Conservation (phyloP, 2,797 vertebrate species). For the Sitta carolinensis region DNA sequence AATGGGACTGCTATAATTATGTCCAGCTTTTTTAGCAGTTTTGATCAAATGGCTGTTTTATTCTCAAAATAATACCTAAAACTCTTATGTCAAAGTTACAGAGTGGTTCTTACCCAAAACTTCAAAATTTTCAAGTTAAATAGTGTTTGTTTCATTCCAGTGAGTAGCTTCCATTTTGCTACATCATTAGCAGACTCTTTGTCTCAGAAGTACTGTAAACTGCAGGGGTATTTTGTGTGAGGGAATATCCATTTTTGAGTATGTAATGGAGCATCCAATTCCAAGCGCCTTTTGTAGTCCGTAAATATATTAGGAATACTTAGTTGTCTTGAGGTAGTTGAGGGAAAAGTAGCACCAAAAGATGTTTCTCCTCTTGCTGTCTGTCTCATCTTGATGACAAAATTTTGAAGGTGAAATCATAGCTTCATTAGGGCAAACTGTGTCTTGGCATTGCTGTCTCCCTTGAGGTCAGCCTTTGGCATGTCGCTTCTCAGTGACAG, state of each 20-base stretch:
- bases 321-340: not conserved
- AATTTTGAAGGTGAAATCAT: not conserved
- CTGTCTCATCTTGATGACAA: not conserved
- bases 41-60: not conserved
- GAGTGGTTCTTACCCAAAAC: not conserved
- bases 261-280: not conserved
- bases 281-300: not conserved
- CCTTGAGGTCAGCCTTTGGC: not conserved
- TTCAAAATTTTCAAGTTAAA: not conserved
- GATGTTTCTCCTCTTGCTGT: not conserved
- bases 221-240: not conserved
- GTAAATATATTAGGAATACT: not conserved
- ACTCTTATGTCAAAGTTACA: not conserved
- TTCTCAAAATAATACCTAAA: not conserved
- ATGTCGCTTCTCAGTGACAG: rapidly evolving
- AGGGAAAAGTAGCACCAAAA: not conserved
- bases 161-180: not conserved
- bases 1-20: not conserved
- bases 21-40: not conserved
- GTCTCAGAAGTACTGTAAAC: not conserved
- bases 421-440: not conserved
- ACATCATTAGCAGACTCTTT: not conserved
- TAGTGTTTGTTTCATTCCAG: not conserved
- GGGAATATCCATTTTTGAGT: not conserved
- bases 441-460: not conserved